Evolutionary conservation across 2,797 vertebrate genomes (phyloP), one percentile per base, ranked within the genome.

Genomic region (Acanthopagrus latus): DNA sequence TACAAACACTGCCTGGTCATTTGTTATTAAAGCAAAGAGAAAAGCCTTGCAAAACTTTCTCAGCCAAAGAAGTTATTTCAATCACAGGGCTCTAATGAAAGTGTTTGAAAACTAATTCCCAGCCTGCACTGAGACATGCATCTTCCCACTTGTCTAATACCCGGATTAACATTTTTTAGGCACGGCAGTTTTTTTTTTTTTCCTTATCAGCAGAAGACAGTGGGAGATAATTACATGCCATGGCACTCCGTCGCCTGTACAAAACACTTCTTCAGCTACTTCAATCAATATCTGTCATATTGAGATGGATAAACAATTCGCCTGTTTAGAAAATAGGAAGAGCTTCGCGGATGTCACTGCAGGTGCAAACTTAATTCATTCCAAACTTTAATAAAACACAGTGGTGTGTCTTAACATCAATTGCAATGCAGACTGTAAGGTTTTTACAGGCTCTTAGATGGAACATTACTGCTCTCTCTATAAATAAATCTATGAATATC

Each of bases 91-190:
- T 74, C 57, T 83, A 89, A 86, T 89, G 75, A 88, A 91, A 83
- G 81, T 18, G 50, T 84, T 88, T 87, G 70, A 80, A 88, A 90
- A 85, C 56, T 60, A 89, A 90, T 91, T 87, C 84, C 63, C 59
- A 63, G n/a, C 72, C 48, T 64, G 69, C 60, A 51, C 54, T 66
- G 79, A 74, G 69, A 86, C 82, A 66, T 63, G 71, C 84, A 85
- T 88, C 84, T 90, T 81, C 58, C 63, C 64, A 78, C 83, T 88
- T 51, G 72, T 82, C 78, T 86, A 83, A 90, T 86, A 87, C 83
- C 65, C 52, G 50, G 84, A 93, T 90, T 91, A 91, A 85, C 75
- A 85, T 84, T 88, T 88, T 87, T 74, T 66, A 82, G 71, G 86
- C 64, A 54, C 54, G 3, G 71, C 74, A 62, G 73, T 47, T 91